Base-by-base conservation (phyloP, 53 echinoderm and acorn worm genomes). In the Stichopus horrens region DNA sequence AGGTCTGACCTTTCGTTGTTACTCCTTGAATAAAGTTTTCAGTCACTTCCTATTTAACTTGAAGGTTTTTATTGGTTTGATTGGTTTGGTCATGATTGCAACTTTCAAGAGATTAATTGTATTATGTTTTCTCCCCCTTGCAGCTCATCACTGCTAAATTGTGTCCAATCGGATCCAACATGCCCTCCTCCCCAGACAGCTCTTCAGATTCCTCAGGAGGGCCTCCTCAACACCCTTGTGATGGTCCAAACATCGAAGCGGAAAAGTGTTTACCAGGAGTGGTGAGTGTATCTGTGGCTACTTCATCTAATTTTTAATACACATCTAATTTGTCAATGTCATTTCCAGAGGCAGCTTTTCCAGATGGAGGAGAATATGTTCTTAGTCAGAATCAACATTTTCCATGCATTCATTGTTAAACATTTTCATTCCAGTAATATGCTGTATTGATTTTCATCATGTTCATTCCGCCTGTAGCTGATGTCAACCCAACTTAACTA, bases 171-270 rank as follows among this genome's bases (percentile, higher is more conserved):
- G 95, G 97, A 6, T 91, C 96, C 92, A 97, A 95, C 90, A 97
- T 97, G 97, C 97, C 97, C 21, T 97, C 97, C 18, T 95, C 95
- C 53, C 97, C 97, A 55, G 97, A 97, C 82, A 97, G 97, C 85
- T 95, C 95, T 7, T 97, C 97, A 8, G 97, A 97, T 76, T 97
- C 97, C 8, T 97, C 97, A 10, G 95, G 94, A 11, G 97, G 97
- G 57, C 95, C 97, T 10, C 97, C 97, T 51, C 97, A 97, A 83
- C 95, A 97, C 76, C 93, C 93, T 66, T 95, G 89, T 55, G 97
- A 97, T 89, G 97, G 97, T 21, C 97, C 97, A 74, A 97, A 97
- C 65, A 76, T 97, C 63, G 97, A 97, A 86, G 95, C 97, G 21
- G 97, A 97, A 88, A 95, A 95, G 58, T 94, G 95, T 90, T 93